phyloP scores from a whole-genome alignment of 2,888 invertebrate species.

The Lepidocyrtoides sp. region DNA sequence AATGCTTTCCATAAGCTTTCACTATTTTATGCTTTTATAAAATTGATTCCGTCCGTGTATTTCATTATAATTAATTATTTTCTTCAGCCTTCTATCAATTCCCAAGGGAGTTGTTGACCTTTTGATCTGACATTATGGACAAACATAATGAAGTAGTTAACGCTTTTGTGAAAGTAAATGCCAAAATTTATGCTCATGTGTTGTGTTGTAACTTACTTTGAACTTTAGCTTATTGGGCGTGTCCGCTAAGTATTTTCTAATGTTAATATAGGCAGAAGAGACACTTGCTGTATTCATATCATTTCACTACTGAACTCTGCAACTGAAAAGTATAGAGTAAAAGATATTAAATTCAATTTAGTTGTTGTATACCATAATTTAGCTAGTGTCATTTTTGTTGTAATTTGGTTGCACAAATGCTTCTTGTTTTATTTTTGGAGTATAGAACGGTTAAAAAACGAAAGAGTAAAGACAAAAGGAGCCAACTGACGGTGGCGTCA shows the following conservation, averaged over 20 bases:
- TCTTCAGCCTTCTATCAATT: constrained; percentile 68
- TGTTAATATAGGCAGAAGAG: too few species aligned
- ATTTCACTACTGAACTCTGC: too few species aligned
- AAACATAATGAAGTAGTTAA: not conserved
- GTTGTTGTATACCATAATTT: not conserved
- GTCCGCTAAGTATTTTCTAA: not conserved
- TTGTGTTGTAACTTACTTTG: not conserved
- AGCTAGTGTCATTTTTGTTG: constrained; percentile 25
- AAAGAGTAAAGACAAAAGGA: constrained; percentile 76
- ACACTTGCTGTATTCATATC: too few species aligned
- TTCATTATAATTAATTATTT: too few species aligned
- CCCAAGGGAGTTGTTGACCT: constrained; percentile 84
- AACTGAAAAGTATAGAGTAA: too few species aligned
- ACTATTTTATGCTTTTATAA: too few species aligned
- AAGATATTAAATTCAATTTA: too few species aligned
- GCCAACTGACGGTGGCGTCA: constrained; percentile 32
- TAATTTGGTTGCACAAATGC: constrained; percentile 64
- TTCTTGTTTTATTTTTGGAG: constrained; percentile 80
- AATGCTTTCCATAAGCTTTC: too few species aligned
- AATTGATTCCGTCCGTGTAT: too few species aligned
- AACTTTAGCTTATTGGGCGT: not conserved
- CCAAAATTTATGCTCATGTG: not conserved
- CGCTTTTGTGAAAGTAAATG: constrained; percentile 43
- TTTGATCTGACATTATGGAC: constrained; percentile 55
- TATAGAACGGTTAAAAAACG: constrained; percentile 83